A percentile compares a stretch with the other conserved stretches of the same genome.
Conservation (phyloP, 2,113 vertebrate genomes). For the Toxotes chatareus region DNA sequence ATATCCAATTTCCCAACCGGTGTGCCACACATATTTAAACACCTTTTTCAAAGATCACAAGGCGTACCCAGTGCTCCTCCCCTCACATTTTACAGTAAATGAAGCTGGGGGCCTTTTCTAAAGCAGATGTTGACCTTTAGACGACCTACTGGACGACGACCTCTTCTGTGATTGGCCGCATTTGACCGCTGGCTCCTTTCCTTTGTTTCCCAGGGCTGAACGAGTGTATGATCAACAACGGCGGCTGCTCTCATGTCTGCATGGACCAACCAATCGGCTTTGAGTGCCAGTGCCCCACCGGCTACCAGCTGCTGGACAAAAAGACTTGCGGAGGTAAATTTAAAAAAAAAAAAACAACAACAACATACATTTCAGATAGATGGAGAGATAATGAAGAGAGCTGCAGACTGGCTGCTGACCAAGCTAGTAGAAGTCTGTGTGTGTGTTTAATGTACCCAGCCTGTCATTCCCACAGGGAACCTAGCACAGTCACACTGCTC, state of each 20-base stretch:
- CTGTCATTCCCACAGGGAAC: slow-evolving; percentile 42
- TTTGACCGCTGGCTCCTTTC: slow-evolving; percentile 40
- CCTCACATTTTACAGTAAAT: not conserved
- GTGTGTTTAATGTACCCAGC: slow-evolving; percentile 8
- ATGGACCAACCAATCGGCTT: slow-evolving; percentile 93
- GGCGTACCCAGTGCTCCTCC: too few relatives aligned
- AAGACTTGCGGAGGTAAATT: slow-evolving; percentile 98
- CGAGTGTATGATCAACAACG: slow-evolving; percentile 92
- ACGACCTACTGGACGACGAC: not conserved
- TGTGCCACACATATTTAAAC: slow-evolving; percentile 4
- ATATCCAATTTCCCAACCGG: slow-evolving; percentile 1
- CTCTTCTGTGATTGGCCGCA: not conserved
- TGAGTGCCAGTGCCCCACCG: slow-evolving; percentile 93
- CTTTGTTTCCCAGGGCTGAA: slow-evolving; percentile 80
- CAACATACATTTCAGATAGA: slow-evolving; percentile 1
- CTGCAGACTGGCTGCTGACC: slow-evolving; percentile 19
- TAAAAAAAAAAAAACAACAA: slow-evolving; percentile 67
- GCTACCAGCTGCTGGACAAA: slow-evolving; percentile 95
- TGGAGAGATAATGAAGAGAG: not conserved
- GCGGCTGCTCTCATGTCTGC: slow-evolving; percentile 97
- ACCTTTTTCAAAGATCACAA: slow-evolving; percentile 21
- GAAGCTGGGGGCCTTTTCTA: not conserved
- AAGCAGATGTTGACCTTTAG: slow-evolving; percentile 18
- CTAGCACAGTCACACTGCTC: slow-evolving; percentile 8
- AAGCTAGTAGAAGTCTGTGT: not conserved